Evolutionary conservation across 2,113 vertebrate species (phyloP).

Genomic region (Dipodomys spectabilis): DNA sequence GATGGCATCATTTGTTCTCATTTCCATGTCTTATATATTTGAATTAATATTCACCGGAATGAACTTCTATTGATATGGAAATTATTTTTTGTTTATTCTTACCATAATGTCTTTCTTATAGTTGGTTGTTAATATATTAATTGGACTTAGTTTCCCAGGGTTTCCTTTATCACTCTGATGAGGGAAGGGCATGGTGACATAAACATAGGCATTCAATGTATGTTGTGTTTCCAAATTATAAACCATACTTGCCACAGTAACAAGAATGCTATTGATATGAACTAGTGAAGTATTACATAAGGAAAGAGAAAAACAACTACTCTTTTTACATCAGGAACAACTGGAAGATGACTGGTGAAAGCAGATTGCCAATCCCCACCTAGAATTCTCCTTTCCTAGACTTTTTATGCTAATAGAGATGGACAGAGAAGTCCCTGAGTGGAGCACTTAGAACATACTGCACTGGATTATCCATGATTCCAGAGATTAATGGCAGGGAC

Average conservation of each 20-base stretch:
- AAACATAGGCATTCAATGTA: background rate
- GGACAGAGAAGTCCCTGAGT: too few species aligned
- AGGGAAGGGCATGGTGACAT: background rate
- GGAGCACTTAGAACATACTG: too few species aligned
- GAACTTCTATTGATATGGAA: background rate
- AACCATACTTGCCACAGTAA: background rate
- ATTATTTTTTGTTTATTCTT: background rate
- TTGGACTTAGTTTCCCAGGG: background rate
- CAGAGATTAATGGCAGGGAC: background rate
- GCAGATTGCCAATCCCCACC: accelerated
- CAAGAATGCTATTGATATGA: background rate
- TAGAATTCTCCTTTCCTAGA: background rate
- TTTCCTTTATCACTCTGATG: background rate
- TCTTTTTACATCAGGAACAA: background rate
- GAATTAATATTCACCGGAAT: conserved; percentile 43
- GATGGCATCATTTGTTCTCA: conserved; percentile 32
- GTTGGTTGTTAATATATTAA: background rate
- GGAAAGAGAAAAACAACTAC: background rate
- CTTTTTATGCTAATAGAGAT: background rate
- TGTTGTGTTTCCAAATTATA: background rate
- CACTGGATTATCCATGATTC: too few species aligned
- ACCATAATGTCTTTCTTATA: background rate
- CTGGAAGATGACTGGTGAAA: background rate
- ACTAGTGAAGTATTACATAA: background rate
- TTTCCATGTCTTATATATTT: background rate